Conservation (phyloP, 2,888 invertebrate genomes). For the Plusia festucae region DNA sequence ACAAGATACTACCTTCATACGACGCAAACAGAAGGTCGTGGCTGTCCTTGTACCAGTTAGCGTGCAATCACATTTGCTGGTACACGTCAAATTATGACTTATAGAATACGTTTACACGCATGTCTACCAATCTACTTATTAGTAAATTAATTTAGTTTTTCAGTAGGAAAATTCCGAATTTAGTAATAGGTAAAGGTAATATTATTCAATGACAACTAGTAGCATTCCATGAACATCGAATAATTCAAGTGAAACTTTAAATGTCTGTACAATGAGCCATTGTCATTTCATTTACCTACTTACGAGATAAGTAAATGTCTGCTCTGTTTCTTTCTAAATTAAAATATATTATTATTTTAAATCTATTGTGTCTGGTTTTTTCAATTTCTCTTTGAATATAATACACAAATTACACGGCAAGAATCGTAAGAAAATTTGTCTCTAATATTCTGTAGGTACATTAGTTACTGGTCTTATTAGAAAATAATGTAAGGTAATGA, state of each 20-base stretch:
- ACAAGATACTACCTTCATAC: constrained; percentile 68
- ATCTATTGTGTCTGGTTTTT: background rate
- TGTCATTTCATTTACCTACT: constrained; percentile 3
- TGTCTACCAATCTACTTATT: constrained; percentile 36
- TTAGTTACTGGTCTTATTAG: no score
- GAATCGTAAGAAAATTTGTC: no score
- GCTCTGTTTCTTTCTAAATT: background rate
- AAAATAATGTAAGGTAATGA: no score
- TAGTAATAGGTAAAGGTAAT: no score
- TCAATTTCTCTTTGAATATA: background rate
- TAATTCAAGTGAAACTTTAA: background rate
- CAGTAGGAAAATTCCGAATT: background rate
- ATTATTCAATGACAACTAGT: no score
- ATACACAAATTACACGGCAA: background rate
- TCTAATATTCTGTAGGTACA: no score
- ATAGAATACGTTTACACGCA: constrained; percentile 48
- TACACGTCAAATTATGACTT: constrained; percentile 75
- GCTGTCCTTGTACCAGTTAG: constrained; percentile 79
- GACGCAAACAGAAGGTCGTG: constrained; percentile 69
- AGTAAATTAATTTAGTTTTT: constrained; percentile 15
- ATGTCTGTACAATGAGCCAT: background rate
- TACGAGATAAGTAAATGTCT: background rate
- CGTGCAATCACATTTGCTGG: constrained; percentile 79
- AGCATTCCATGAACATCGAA: background rate
- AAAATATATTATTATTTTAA: background rate